Evolutionary conservation across 2,797 vertebrate genomes (phyloP).

Genomic region (Spea hammondii): DNA sequence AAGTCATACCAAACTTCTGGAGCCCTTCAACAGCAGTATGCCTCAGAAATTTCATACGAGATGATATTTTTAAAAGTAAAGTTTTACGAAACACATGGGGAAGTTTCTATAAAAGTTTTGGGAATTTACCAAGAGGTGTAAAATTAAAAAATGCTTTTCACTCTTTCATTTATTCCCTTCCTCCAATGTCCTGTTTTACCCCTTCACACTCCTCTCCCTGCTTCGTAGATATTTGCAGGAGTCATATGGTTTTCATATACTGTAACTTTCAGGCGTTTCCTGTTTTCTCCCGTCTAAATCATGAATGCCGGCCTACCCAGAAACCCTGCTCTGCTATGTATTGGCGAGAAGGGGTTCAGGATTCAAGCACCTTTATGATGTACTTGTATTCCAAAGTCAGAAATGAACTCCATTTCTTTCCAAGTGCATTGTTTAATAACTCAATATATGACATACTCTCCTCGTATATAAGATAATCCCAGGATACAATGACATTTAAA

Average conservation of each 20-base stretch:
- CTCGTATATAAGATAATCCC: conserved; percentile 57
- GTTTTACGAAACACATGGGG: background rate
- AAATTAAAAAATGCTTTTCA: conserved; percentile 32
- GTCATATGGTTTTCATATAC: conserved; percentile 65
- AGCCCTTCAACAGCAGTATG: too few species aligned
- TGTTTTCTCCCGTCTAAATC: conserved; percentile 46
- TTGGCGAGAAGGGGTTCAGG: conserved; percentile 11
- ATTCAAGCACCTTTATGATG: background rate
- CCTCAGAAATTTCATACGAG: too few species aligned
- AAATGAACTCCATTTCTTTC: conserved; percentile 39
- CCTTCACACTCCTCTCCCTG: conserved; percentile 44
- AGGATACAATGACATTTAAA: conserved; percentile 51
- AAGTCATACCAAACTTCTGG: too few species aligned
- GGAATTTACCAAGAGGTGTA: background rate
- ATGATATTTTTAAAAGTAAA: too few species aligned
- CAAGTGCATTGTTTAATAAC: background rate
- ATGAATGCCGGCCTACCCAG: conserved; percentile 56
- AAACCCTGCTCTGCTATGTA: conserved; percentile 50
- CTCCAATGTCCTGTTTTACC: conserved; percentile 37
- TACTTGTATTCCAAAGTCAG: conserved; percentile 59
- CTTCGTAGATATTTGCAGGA: conserved; percentile 58
- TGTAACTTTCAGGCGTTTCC: conserved; percentile 59
- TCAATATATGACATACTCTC: background rate
- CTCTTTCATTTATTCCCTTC: conserved; percentile 53
- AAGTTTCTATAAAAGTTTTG: background rate